Percentiles rank a stretch among this genome's conserved stretches.
Conservation (phyloP, 2,888 invertebrate species). For the Parasteatoda lunata region DNA sequence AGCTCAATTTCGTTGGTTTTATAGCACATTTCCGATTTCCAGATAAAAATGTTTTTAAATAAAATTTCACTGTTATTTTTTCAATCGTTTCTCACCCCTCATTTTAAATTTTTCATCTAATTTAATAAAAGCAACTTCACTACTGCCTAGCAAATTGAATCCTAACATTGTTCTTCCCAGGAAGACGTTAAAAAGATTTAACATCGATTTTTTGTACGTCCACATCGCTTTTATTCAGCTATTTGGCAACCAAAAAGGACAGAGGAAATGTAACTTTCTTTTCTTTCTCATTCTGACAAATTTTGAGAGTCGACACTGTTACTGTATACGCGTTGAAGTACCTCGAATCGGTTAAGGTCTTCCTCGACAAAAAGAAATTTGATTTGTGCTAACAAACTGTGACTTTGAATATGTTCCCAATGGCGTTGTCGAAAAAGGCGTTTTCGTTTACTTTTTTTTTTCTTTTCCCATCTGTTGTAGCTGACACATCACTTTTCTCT, state of each 20-base stretch:
- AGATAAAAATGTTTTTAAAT: too few relatives aligned
- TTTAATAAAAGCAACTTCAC: too few relatives aligned
- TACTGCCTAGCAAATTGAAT: too few relatives aligned
- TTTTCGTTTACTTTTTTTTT: background rate
- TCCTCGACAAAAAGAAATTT: background rate
- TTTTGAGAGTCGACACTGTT: background rate
- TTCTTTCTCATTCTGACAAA: background rate
- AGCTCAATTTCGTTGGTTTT: too few relatives aligned
- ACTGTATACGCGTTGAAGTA: background rate
- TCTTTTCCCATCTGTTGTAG: background rate
- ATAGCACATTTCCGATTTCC: too few relatives aligned
- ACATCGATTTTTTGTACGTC: background rate
- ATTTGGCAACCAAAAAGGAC: background rate
- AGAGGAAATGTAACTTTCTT: background rate
- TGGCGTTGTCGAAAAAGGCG: background rate
- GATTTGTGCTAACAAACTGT: constrained; percentile 27
- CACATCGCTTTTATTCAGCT: background rate
- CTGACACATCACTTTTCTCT: constrained; percentile 11
- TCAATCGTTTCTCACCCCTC: too few relatives aligned
- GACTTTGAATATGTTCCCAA: constrained; percentile 15
- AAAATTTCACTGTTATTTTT: too few relatives aligned
- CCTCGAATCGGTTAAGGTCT: background rate
- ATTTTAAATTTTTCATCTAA: too few relatives aligned
- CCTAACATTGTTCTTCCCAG: background rate
- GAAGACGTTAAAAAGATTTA: background rate